Conservation (phyloP, 1,140 invertebrate genomes). For the Drosophila persimilis region DNA sequence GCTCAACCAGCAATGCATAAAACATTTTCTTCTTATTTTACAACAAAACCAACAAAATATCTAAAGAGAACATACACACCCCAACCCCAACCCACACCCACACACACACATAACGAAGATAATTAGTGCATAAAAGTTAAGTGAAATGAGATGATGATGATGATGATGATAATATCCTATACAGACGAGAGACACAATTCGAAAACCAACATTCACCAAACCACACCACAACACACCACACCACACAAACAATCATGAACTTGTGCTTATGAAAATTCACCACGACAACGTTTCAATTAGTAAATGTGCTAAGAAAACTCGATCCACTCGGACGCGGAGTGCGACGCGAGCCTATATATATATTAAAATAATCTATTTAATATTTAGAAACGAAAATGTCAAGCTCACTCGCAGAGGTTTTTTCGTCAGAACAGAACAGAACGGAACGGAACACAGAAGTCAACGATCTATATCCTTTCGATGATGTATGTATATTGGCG, state of each 20-base stretch:
- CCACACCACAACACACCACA: slow-evolving; percentile 21
- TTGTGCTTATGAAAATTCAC: slow-evolving; percentile 70
- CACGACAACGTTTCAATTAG: slow-evolving; percentile 75
- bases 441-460: slow-evolving; percentile 3
- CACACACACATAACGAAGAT: slow-evolving; percentile 36
- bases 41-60: slow-evolving; percentile 52
- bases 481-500: slow-evolving; percentile 48
- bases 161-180: slow-evolving; percentile 49
- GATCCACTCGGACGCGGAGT: slow-evolving; percentile 16
- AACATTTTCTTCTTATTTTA: slow-evolving; percentile 68
- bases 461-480: slow-evolving; percentile 29
- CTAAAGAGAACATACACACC: slow-evolving; percentile 25
- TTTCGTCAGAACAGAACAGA: slow-evolving; percentile 34
- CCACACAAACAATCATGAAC: slow-evolving; percentile 30
- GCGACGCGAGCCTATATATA: slow-evolving; percentile 34
- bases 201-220: slow-evolving; percentile 14
- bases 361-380: slow-evolving; percentile 59
- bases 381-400: slow-evolving; percentile 48
- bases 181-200: slow-evolving; percentile 33
- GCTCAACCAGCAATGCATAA: slow-evolving; percentile 27
- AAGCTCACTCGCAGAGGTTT: slow-evolving; percentile 77
- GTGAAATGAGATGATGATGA: slow-evolving; percentile 27
- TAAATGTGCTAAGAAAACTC: slow-evolving; percentile 72
- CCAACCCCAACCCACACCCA: not conserved
- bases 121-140: slow-evolving; percentile 70